Conservation (phyloP, 2,797 vertebrate species). For the Halcyon leucocephala region DNA sequence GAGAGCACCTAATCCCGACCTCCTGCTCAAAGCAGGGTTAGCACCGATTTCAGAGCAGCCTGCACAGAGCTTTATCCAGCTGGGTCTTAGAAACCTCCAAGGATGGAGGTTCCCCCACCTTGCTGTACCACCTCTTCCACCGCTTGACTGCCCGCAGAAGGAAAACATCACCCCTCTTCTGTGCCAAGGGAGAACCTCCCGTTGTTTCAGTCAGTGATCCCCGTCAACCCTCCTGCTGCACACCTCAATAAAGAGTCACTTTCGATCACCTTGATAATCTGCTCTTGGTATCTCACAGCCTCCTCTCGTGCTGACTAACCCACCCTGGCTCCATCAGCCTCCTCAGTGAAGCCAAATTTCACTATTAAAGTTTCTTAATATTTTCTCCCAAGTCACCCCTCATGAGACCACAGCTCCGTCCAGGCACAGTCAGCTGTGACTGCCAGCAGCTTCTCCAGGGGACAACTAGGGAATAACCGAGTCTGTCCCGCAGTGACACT, state of each 20-base stretch:
- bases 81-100: not conserved
- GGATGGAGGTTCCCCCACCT: not conserved
- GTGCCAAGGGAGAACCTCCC: not conserved
- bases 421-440: not conserved
- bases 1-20: slow-evolving; percentile 33
- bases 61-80: not conserved
- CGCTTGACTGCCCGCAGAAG: not conserved
- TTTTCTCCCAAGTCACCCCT: not conserved
- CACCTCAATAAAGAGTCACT: not conserved
- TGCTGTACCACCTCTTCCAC: not conserved
- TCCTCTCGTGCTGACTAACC: not conserved
- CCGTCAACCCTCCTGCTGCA: not conserved
- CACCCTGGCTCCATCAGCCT: not conserved
- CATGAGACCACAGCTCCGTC: not conserved
- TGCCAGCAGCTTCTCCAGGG: not conserved
- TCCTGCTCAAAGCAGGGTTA: not conserved
- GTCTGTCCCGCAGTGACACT: rapidly evolving
- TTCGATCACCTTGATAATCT: not conserved
- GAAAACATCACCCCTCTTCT: not conserved
- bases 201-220: not conserved
- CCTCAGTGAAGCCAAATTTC: not conserved
- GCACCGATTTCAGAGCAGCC: slow-evolving; percentile 1
- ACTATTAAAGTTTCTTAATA: not conserved
- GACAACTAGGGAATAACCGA: not conserved
- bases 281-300: not conserved